Base-by-base conservation (phyloP, 2,113 vertebrate species). In the Gorilla gorilla region DNA sequence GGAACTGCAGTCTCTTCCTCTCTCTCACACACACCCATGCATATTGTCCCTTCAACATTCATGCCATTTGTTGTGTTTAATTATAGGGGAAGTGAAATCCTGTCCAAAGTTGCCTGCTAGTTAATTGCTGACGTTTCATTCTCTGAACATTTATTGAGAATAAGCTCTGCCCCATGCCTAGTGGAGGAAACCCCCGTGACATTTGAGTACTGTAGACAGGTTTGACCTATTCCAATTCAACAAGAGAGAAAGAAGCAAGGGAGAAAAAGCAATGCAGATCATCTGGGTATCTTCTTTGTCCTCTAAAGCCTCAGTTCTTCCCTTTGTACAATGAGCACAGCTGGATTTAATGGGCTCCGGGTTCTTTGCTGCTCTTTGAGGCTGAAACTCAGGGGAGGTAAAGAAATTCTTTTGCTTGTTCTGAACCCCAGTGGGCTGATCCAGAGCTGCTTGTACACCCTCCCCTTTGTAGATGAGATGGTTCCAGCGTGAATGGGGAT, bases 191-290 rank as follows among this genome's bases (percentile, higher is more conserved):
- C 20, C 25, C 23, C 30, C 27, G 27, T 10, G 35, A n/a, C 13
- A 7, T 30, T 1, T 3, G 38, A 0, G 5, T 72, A 3, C 4
- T 11, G 27, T 35, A 3, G 14, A 6, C 0, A 0, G 25, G n/a
- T 70, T 17, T 55, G n/a, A 48, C 76, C 82, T 55, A 1, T 17
- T 45, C 25, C 50, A 16, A 14, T 32, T 35, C 32, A 91, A 8
- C 82, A 5, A 0, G 14, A n/a, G 38, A 10, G 66, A 66, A 83
- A 40, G 40, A 32, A 10, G 38, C 32, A 0, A 30, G 25, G 45
- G 59, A 61, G 70, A 20, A 35, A 27, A 79, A 6, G 27, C 27
- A 17, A 7, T 22, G 50, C n/a, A 4, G 0, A 14, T 8, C 48
- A 4, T 17, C 81, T 6, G 30, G 7, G 25, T 32, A 13, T 38